Percentiles rank a stretch among this genome's conserved stretches.
Evolutionary conservation across 1,140 invertebrate genomes (phyloP).

Genomic region (Lethrus apterus): DNA sequence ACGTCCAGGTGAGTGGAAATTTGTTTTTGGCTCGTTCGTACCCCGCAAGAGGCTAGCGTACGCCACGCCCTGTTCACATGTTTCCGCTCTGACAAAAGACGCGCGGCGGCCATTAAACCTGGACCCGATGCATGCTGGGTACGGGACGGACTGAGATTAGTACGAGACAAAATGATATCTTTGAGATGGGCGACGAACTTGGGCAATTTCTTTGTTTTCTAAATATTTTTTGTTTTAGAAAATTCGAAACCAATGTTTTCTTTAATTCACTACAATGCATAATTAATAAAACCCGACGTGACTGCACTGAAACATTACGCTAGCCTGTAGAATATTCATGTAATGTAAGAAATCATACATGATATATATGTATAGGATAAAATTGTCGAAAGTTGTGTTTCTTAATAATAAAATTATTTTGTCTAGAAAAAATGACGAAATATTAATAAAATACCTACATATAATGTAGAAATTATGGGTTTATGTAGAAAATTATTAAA

Average conservation of each 20-base stretch:
- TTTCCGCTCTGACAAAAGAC: conserved; percentile 31
- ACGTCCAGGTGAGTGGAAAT: too few relatives aligned
- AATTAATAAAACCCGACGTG: not conserved
- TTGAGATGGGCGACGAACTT: conserved; percentile 12
- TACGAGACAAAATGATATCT: conserved; percentile 6
- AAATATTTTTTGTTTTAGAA: conserved; percentile 6
- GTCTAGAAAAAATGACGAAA: too few relatives aligned
- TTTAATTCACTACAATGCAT: not conserved
- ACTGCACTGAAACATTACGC: too few relatives aligned
- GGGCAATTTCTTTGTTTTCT: conserved; percentile 4
- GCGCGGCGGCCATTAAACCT: conserved; percentile 38
- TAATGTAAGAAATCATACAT: too few relatives aligned
- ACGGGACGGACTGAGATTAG: conserved; percentile 7
- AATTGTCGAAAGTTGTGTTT: too few relatives aligned
- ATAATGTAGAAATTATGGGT: too few relatives aligned
- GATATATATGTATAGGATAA: too few relatives aligned
- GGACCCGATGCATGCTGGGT: conserved; percentile 32
- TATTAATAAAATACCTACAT: too few relatives aligned
- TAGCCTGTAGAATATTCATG: too few relatives aligned
- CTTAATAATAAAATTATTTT: too few relatives aligned
- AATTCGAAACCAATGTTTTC: not conserved
- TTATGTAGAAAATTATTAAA: too few relatives aligned
- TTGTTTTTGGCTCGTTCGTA: not conserved
- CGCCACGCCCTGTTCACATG: conserved; percentile 13
- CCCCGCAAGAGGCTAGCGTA: conserved; percentile 12